Evolutionary conservation across 2,113 vertebrate genomes (phyloP).

Genomic region (Mesocricetus auratus): DNA sequence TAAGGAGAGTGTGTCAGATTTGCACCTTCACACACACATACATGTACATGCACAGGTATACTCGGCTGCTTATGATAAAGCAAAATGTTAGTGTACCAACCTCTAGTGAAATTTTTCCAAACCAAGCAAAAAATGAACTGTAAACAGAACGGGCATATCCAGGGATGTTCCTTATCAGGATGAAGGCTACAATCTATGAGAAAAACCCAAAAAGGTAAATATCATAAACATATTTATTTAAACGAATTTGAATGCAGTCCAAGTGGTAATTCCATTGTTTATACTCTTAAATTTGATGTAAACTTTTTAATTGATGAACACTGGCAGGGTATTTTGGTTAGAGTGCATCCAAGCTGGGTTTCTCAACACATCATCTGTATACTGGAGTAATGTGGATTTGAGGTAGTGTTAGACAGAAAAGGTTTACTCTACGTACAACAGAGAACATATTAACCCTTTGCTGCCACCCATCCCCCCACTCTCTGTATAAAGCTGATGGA

Average conservation of each 20-base stretch:
- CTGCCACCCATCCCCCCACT: neutral
- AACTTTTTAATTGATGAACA: neutral
- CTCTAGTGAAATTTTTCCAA: conserved; percentile 98
- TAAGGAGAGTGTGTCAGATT: neutral
- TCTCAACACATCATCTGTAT: conserved; percentile 2
- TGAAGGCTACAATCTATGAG: conserved; percentile 95
- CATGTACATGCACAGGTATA: neutral
- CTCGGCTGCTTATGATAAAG: neutral
- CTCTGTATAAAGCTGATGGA: neutral
- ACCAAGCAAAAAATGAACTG: conserved; percentile 99
- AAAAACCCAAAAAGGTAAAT: conserved; percentile 17
- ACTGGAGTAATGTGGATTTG: neutral
- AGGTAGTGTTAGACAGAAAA: neutral
- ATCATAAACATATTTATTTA: conserved; percentile 45
- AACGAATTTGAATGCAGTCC: conserved; percentile 1
- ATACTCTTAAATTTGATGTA: conserved; percentile 29
- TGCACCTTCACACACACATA: neutral
- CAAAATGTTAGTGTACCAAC: conserved; percentile 86
- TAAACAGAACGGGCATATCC: conserved; percentile 96
- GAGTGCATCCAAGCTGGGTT: neutral
- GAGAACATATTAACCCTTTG: neutral
- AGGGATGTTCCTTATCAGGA: conserved; percentile 98
- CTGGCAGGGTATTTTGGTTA: neutral
- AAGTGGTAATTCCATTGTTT: conserved; percentile 2
- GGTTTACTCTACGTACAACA: neutral